Conservation (phyloP, 2,113 vertebrate genomes). For the Collichthys lucidus region DNA sequence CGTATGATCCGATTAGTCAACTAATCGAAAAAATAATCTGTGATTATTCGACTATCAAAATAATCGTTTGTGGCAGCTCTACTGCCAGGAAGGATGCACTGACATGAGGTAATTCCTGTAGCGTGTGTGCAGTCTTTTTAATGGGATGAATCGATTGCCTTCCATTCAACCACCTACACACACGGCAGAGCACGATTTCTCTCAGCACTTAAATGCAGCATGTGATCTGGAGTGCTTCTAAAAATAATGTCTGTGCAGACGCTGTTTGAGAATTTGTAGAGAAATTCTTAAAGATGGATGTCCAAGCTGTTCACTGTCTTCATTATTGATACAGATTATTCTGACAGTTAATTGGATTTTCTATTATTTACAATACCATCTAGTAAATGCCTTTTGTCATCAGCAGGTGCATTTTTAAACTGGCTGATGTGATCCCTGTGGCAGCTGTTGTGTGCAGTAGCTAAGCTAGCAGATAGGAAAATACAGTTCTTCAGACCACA, state of each 20-base stretch:
- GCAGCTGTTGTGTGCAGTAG: background rate
- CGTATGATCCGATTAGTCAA: too few species aligned
- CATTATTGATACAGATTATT: background rate
- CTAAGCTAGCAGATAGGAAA: background rate
- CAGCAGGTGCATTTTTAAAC: background rate
- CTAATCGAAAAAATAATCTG: too few species aligned
- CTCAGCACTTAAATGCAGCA: constrained; percentile 17
- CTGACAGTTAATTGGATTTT: too few species aligned
- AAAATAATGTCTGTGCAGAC: background rate
- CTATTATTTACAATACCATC: background rate
- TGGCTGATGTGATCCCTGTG: background rate
- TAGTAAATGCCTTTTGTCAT: background rate
- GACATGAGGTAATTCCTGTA: background rate
- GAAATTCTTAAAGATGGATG: background rate
- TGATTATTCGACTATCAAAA: too few species aligned
- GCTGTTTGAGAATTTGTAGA: constrained; percentile 15
- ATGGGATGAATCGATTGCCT: constrained; percentile 2
- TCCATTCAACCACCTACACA: constrained; percentile 7
- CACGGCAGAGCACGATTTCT: constrained; percentile 12
- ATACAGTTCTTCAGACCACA: background rate
- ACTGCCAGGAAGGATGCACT: background rate
- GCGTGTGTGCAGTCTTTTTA: background rate
- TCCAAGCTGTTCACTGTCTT: background rate
- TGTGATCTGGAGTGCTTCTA: constrained; percentile 7
- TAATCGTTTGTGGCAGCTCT: too few species aligned